phyloP scores from a whole-genome alignment of 1,140 invertebrate species.

The Pseudomyrmex flavicornis region DNA sequence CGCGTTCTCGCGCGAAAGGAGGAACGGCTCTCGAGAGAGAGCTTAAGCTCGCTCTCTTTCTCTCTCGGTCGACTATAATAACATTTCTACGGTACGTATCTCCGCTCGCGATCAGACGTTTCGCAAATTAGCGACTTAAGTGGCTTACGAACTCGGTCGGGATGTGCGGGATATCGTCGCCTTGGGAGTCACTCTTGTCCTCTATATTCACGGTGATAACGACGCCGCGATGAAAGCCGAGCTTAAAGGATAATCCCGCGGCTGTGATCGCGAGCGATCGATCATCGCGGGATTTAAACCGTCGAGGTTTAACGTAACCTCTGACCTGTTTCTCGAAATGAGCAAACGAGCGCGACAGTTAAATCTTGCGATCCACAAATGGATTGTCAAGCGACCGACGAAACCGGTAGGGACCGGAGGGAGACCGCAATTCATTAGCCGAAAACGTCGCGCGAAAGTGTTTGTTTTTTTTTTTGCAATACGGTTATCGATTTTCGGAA shows the following conservation, averaged over 20 bases:
- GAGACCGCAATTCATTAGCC: too few relatives aligned
- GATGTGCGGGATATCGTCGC: constrained; percentile 12
- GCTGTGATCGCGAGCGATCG: constrained; percentile 39
- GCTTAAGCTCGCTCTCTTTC: too few relatives aligned
- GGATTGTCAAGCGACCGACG: too few relatives aligned
- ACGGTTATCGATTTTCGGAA: too few relatives aligned
- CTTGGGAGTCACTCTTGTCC: constrained; percentile 41
- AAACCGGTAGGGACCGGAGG: too few relatives aligned
- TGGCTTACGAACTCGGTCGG: constrained; percentile 45
- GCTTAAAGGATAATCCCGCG: constrained; percentile 39
- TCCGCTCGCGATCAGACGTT: constrained; percentile 24
- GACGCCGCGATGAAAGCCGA: constrained; percentile 38
- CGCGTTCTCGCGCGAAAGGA: too few relatives aligned
- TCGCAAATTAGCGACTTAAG: constrained; percentile 57
- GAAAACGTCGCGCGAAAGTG: too few relatives aligned
- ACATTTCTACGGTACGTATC: constrained; percentile 14
- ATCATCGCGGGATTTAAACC: constrained; percentile 21
- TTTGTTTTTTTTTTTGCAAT: too few relatives aligned
- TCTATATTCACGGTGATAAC: constrained; percentile 44
- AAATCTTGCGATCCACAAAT: too few relatives aligned
- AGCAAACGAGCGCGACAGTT: constrained; percentile 16
- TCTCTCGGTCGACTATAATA: background rate
- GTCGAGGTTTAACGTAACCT: constrained; percentile 14
- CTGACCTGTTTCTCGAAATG: constrained; percentile 12
- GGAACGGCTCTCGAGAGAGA: too few relatives aligned